These are phyloP conservation scores for Actinia tenebrosa DNA, from an alignment of 64 coral and sea anemone genomes.

Conservation along the genomic window DNA sequence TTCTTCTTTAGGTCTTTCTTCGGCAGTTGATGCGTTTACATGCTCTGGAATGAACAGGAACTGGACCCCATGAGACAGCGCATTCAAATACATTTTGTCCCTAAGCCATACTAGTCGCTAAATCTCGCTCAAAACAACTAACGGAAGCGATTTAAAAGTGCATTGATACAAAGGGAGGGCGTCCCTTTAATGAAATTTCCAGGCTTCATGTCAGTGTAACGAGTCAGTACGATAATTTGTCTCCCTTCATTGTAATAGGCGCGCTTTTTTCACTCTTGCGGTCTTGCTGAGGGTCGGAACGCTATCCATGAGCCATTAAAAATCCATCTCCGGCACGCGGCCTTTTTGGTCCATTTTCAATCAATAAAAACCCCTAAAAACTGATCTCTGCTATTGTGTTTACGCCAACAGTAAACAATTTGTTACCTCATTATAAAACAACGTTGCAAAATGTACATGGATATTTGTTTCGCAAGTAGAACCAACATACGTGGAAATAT, in stretches of 20 bases:
- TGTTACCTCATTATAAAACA: neutral
- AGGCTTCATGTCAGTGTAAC: neutral
- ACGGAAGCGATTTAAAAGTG: slow-evolving; percentile 1
- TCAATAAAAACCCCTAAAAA: neutral
- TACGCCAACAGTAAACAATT: neutral
- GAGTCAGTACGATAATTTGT: neutral
- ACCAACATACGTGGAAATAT: slow-evolving; percentile 14
- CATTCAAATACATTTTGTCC: neutral
- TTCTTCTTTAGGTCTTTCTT: neutral
- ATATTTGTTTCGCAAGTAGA: neutral
- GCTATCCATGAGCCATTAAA: neutral
- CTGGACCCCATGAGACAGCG: neutral
- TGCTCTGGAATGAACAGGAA: neutral
- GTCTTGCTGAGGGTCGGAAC: neutral
- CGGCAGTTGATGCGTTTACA: neutral
- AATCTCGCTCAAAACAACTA: neutral
- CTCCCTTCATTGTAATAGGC: neutral
- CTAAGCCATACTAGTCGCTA: neutral
- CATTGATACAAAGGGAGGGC: neutral
- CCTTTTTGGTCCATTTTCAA: neutral
- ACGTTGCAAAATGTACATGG: neutral
- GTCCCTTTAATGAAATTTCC: neutral
- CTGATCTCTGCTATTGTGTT: neutral
- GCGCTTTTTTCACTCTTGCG: slow-evolving; percentile 5
- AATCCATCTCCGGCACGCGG: neutral